Conservation (phyloP, 1,140 invertebrate genomes). For the Anadara kagoshimensis region DNA sequence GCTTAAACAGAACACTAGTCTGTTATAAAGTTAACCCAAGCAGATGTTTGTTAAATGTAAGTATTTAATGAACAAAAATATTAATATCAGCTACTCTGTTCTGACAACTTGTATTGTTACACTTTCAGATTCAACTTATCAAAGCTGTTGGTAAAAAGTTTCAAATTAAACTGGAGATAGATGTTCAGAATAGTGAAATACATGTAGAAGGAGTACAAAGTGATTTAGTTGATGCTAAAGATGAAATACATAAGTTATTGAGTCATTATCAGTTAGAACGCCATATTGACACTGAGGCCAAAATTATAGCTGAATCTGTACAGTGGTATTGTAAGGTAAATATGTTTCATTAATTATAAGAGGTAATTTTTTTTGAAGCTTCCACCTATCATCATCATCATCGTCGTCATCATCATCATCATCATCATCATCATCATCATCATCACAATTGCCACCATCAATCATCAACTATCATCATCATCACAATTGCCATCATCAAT, state of each 20-base stretch:
- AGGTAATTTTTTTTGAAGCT: too few relatives aligned
- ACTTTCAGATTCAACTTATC: slow-evolving; percentile 10
- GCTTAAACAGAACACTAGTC: too few relatives aligned
- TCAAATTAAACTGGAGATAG: slow-evolving; percentile 6
- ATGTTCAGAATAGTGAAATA: slow-evolving; percentile 4
- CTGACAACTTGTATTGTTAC: not conserved
- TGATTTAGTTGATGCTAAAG: slow-evolving; percentile 6
- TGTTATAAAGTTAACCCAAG: too few relatives aligned
- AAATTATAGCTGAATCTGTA: not conserved
- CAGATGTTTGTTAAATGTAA: too few relatives aligned
- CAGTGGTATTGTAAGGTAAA: slow-evolving; percentile 30
- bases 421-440: too few relatives aligned
- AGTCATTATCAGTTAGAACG: slow-evolving; percentile 13
- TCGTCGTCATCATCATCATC: too few relatives aligned
- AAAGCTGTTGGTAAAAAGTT: not conserved
- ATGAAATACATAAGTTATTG: slow-evolving; percentile 9
- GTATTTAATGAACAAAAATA: too few relatives aligned
- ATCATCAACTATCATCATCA: not conserved
- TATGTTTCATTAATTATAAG: not conserved
- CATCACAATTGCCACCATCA: too few relatives aligned
- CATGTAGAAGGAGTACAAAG: slow-evolving; percentile 3
- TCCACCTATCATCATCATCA: too few relatives aligned
- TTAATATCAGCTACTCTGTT: not conserved
- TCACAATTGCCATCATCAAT: not conserved
- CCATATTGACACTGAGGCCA: slow-evolving; percentile 16